Evolutionary conservation across 2,797 vertebrate species (phyloP).

Genomic region (Rhinatrema bivittatum): DNA sequence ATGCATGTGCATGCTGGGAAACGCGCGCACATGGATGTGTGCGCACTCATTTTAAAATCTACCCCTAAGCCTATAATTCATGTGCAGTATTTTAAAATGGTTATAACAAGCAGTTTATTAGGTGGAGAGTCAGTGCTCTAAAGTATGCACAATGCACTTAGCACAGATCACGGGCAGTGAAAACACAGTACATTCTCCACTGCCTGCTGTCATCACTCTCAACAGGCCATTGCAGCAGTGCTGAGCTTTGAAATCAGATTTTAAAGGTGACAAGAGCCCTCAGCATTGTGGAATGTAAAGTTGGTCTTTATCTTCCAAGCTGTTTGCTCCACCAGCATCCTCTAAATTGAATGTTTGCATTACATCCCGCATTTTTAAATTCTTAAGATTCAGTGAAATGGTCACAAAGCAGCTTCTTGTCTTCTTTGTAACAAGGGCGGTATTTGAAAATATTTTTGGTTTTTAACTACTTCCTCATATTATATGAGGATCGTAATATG

Average conservation of each 20-base stretch:
- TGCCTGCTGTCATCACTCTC: slow-evolving; percentile 52
- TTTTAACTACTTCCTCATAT: too few species aligned
- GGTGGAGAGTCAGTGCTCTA: slow-evolving; percentile 30
- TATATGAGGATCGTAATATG: too few species aligned
- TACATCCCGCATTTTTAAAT: slow-evolving; percentile 18
- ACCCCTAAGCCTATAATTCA: slow-evolving; percentile 30
- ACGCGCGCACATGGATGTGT: too few species aligned
- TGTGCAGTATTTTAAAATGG: slow-evolving; percentile 34
- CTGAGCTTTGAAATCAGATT: slow-evolving; percentile 49
- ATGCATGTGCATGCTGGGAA: too few species aligned
- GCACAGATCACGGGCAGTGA: slow-evolving; percentile 43
- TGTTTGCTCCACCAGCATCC: slow-evolving; percentile 6
- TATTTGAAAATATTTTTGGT: too few species aligned
- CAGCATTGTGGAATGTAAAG: slow-evolving; percentile 30
- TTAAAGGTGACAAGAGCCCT: slow-evolving; percentile 36
- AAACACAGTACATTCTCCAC: slow-evolving; percentile 37
- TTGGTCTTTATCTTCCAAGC: slow-evolving; percentile 31
- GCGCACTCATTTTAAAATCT: too few species aligned
- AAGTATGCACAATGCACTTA: slow-evolving; percentile 41
- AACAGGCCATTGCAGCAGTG: slow-evolving; percentile 42
- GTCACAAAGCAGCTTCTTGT: too few species aligned
- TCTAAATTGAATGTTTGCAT: slow-evolving; percentile 25
- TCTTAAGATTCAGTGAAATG: slow-evolving; percentile 42
- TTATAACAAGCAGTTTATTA: slow-evolving; percentile 28
- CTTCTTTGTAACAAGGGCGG: too few species aligned